These are phyloP conservation scores for Perca flavescens DNA, from an alignment of 2,113 vertebrate genomes.

Conservation along the genomic window DNA sequence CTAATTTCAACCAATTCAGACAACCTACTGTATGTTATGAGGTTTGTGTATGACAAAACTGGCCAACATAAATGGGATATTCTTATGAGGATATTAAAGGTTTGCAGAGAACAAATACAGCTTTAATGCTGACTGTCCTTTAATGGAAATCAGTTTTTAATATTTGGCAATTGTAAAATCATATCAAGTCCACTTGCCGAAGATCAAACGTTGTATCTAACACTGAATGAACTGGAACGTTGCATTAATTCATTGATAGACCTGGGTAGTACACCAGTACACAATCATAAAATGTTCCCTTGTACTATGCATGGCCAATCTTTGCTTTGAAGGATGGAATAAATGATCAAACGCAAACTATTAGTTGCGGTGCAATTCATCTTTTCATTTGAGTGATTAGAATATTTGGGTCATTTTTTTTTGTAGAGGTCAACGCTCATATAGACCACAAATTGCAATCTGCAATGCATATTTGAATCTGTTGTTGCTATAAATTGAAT, in stretches of 20 bases:
- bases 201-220: neutral
- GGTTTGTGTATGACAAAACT: neutral
- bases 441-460: constrained; percentile 17
- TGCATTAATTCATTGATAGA: neutral
- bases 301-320: neutral
- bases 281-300: neutral
- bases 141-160: neutral
- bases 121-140: neutral
- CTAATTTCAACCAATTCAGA: neutral
- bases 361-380: constrained; percentile 6
- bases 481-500: neutral
- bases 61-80: neutral
- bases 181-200: constrained; percentile 1
- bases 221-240: neutral
- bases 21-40: neutral
- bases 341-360: constrained; percentile 5
- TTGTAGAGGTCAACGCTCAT: constrained; percentile 22
- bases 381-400: constrained; percentile 19
- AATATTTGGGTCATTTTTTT: constrained; percentile 20
- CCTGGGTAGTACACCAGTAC: neutral
- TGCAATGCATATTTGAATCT: constrained; percentile 22
- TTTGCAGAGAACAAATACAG: constrained; percentile 7
- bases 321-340: constrained; percentile 12
- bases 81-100: neutral
- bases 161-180: constrained; percentile 10